Conservation (phyloP, 2,888 invertebrate species). For the Lepidochitona cinerea region DNA sequence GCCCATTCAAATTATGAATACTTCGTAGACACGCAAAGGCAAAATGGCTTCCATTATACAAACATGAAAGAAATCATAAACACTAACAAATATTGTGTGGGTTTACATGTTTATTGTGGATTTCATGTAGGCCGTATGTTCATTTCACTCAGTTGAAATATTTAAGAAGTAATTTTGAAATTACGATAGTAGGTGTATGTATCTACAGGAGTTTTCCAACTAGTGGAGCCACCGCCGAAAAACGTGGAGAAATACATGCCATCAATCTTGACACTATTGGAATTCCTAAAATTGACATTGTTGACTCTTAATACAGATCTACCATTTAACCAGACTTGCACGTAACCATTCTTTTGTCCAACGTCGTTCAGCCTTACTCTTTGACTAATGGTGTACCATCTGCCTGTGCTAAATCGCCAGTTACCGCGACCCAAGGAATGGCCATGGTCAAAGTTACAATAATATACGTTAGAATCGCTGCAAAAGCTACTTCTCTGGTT, state of each 20-base stretch:
- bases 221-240: constrained; percentile 41
- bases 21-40: too few relatives aligned
- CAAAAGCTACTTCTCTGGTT: constrained; percentile 32
- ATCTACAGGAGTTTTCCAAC: constrained; percentile 41
- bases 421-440: constrained; percentile 24
- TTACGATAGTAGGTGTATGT: constrained; percentile 50
- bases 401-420: constrained; percentile 27
- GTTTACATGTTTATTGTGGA: too few relatives aligned
- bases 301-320: constrained; percentile 26
- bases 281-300: constrained; percentile 34
- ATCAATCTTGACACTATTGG: constrained; percentile 33
- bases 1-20: too few relatives aligned
- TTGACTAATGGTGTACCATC: constrained; percentile 45
- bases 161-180: constrained; percentile 21
- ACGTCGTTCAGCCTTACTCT: constrained; percentile 44
- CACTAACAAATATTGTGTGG: too few relatives aligned
- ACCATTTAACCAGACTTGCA: constrained; percentile 41
- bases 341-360: constrained; percentile 35
- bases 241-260: constrained; percentile 53
- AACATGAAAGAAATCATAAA: too few relatives aligned
- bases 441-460: constrained; percentile 31
- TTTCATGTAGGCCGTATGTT: too few relatives aligned
- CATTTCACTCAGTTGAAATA: too few relatives aligned
- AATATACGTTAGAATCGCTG: constrained; percentile 17
- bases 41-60: too few relatives aligned